Percentiles rank a stretch among this genome's conserved stretches.
phyloP scores from a whole-genome alignment of 1,140 invertebrate species.

The Zaprionus nigranus region DNA sequence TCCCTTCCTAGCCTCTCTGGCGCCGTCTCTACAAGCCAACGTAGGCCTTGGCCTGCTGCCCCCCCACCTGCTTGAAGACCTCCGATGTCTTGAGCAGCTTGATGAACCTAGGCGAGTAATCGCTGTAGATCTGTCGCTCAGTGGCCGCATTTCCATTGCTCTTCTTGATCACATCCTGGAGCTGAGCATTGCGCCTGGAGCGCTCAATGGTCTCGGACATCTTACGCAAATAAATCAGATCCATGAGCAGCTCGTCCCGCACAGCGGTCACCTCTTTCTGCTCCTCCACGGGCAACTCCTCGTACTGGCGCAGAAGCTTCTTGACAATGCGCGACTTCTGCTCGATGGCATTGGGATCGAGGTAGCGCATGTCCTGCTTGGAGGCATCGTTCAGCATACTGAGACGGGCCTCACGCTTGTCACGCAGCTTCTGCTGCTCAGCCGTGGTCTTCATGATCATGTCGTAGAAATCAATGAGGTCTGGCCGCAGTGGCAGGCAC shows the following conservation, averaged over 20 bases:
- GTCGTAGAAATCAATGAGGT: slow-evolving; percentile 70
- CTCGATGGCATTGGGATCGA: slow-evolving; percentile 57
- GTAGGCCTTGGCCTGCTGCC: slow-evolving; percentile 51
- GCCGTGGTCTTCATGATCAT: slow-evolving; percentile 51
- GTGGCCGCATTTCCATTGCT: neutral
- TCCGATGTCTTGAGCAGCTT: slow-evolving; percentile 66
- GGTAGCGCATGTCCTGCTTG: slow-evolving; percentile 40
- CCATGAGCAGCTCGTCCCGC: slow-evolving; percentile 65
- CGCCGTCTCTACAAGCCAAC: slow-evolving; percentile 31
- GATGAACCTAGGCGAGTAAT: slow-evolving; percentile 59
- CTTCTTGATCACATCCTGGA: slow-evolving; percentile 40
- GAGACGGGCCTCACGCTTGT: slow-evolving; percentile 54
- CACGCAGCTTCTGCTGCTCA: slow-evolving; percentile 60
- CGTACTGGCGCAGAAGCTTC: slow-evolving; percentile 69
- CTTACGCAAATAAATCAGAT: slow-evolving; percentile 58
- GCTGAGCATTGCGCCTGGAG: slow-evolving; percentile 29
- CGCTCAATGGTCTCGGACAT: slow-evolving; percentile 53
- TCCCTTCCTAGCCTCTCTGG: fast-evolving
- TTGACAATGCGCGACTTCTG: slow-evolving; percentile 69
- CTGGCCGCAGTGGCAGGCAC: slow-evolving; percentile 66
- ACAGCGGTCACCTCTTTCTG: slow-evolving; percentile 43
- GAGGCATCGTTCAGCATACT: slow-evolving; percentile 39
- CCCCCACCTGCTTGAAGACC: slow-evolving; percentile 59
- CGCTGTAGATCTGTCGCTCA: slow-evolving; percentile 5
- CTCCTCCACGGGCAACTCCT: slow-evolving; percentile 62